A percentile compares a stretch with the other conserved stretches of the same genome.
Conservation (phyloP, 2,113 vertebrate species). For the Myxocyprinus asiaticus region DNA sequence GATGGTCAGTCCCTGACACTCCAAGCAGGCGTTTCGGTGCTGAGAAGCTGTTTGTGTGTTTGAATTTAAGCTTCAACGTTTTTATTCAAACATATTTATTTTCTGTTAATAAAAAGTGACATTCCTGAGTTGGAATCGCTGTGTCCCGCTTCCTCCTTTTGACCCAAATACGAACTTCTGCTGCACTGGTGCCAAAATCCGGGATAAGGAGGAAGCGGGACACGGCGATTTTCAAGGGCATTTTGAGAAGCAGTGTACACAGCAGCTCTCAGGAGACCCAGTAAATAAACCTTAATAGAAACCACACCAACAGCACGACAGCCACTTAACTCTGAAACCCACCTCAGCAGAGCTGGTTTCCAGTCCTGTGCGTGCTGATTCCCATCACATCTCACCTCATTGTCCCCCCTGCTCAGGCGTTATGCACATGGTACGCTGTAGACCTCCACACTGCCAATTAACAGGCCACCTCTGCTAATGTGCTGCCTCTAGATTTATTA, state of each 20-base stretch:
- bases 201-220: too few relatives aligned
- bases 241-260: conserved; percentile 15
- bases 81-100: too few relatives aligned
- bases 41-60: too few relatives aligned
- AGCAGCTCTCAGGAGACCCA: conserved; percentile 13
- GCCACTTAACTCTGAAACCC: conserved; percentile 4
- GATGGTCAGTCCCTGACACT: too few relatives aligned
- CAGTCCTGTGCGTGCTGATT: conserved; percentile 1
- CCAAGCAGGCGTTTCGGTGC: too few relatives aligned
- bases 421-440: conserved; percentile 35
- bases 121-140: too few relatives aligned
- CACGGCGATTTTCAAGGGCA: conserved; percentile 18
- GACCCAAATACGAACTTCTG: too few relatives aligned
- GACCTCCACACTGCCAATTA: conserved; percentile 65
- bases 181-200: too few relatives aligned
- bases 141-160: too few relatives aligned
- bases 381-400: conserved; percentile 15
- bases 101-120: too few relatives aligned
- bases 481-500: conserved; percentile 71
- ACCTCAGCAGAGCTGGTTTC: neutral
- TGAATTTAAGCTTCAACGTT: too few relatives aligned
- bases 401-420: neutral
- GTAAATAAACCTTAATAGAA: conserved; percentile 39
- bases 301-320: conserved; percentile 7
- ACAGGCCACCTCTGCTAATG: conserved; percentile 34